phyloP scores from a whole-genome alignment of 2,797 vertebrate species.

The Tadarida brasiliensis region DNA sequence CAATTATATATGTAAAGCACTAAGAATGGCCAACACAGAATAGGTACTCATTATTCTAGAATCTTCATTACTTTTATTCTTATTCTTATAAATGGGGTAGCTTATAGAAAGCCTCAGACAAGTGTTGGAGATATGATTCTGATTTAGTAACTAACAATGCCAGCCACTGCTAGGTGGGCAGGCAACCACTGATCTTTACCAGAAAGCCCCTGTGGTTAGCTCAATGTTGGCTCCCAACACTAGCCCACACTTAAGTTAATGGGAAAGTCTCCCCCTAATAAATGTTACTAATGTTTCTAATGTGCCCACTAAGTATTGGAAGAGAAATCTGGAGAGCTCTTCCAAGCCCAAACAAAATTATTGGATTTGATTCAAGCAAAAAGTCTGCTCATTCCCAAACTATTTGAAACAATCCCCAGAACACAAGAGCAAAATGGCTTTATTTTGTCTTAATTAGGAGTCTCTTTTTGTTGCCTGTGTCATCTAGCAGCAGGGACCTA shows the following conservation, averaged over 20 bases:
- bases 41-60: background rate
- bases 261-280: background rate
- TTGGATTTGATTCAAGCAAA: slow-evolving; percentile 50
- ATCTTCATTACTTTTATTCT: background rate
- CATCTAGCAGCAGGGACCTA: slow-evolving; percentile 27
- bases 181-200: background rate
- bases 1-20: background rate
- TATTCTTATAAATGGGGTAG: background rate
- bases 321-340: slow-evolving; percentile 41
- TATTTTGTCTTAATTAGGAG: slow-evolving; percentile 30
- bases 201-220: background rate
- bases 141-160: background rate
- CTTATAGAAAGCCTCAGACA: background rate
- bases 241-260: background rate
- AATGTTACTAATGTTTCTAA: slow-evolving; percentile 37
- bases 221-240: background rate
- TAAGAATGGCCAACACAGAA: background rate
- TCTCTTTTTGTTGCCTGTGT: background rate
- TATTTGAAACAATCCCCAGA: slow-evolving; percentile 36
- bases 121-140: background rate
- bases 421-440: background rate
- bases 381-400: background rate
- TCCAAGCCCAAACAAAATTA: slow-evolving; percentile 64
- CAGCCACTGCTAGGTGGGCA: background rate
- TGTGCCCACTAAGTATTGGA: background rate